Conservation (phyloP, 2,797 vertebrate species). For the Sebastes hopkinsi region DNA sequence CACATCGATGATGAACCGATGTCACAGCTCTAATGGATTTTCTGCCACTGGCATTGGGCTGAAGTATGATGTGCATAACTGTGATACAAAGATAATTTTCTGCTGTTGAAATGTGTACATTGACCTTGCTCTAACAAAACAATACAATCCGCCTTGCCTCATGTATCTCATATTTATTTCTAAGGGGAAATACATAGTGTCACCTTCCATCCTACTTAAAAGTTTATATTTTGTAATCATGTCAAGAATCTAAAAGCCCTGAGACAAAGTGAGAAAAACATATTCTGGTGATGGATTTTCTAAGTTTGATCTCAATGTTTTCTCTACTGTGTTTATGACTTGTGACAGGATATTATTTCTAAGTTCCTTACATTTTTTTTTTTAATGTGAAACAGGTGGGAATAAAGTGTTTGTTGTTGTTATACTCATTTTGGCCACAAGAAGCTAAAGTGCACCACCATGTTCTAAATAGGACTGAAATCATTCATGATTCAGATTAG, state of each 20-base stretch:
- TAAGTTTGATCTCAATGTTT: background rate
- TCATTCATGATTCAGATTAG: background rate
- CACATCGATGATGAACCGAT: constrained; percentile 38
- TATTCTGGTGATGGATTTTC: background rate
- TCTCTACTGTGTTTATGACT: background rate
- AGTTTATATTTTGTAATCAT: background rate
- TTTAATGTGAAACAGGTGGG: background rate
- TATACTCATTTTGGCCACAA: background rate
- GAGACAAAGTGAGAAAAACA: background rate
- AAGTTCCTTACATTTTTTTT: too few relatives aligned
- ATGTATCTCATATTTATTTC: background rate
- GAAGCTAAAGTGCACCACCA: background rate
- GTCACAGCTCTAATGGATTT: constrained; percentile 54
- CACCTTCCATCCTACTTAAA: background rate
- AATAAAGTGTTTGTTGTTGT: background rate
- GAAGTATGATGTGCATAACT: constrained; percentile 26
- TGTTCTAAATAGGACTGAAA: background rate
- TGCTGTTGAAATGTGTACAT: constrained; percentile 1
- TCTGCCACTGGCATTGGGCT: constrained; percentile 24
- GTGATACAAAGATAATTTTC: constrained; percentile 21
- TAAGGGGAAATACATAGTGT: background rate
- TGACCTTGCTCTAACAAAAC: constrained; percentile 23
- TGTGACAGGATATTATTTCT: too few relatives aligned
- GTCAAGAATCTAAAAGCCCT: background rate
- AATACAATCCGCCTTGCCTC: background rate